Evolutionary conservation across 2,888 invertebrate species (phyloP).

Genomic region (Mimachlamys varia): DNA sequence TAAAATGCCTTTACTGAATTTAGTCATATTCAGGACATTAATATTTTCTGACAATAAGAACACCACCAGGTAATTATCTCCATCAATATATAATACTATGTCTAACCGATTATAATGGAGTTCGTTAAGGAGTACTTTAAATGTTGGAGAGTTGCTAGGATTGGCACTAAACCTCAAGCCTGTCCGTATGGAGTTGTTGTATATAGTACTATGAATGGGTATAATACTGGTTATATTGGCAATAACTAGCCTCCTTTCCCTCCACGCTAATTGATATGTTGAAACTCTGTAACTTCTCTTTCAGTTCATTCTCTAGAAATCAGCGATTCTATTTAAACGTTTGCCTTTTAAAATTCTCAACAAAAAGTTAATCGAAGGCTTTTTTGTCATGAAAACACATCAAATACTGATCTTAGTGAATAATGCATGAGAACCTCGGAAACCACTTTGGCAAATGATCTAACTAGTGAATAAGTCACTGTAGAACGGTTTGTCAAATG

Average conservation of each 20-base stretch:
- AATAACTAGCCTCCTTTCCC: not conserved
- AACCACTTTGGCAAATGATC: constrained; percentile 22
- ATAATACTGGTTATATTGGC: not conserved
- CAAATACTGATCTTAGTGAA: not conserved
- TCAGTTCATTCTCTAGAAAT: not conserved
- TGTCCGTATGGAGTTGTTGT: not conserved
- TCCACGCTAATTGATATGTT: constrained; percentile 9
- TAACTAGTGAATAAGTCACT: constrained; percentile 13
- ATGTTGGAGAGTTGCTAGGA: no score
- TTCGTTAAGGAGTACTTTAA: no score
- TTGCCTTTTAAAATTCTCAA: constrained; percentile 22
- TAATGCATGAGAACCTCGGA: not conserved
- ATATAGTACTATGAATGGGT: not conserved
- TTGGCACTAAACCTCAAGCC: not conserved
- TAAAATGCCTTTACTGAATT: no score
- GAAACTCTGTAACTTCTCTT: not conserved
- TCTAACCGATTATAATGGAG: no score
- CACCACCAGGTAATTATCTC: no score
- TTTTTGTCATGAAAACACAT: constrained; percentile 24
- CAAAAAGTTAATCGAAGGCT: constrained; percentile 29
- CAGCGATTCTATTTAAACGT: not conserved
- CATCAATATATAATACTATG: no score
- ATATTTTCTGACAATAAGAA: no score
- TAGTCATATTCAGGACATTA: no score
- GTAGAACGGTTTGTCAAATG: constrained; percentile 20